Conservation (phyloP, 2,113 vertebrate genomes). For the Thinocorus orbignyianus region DNA sequence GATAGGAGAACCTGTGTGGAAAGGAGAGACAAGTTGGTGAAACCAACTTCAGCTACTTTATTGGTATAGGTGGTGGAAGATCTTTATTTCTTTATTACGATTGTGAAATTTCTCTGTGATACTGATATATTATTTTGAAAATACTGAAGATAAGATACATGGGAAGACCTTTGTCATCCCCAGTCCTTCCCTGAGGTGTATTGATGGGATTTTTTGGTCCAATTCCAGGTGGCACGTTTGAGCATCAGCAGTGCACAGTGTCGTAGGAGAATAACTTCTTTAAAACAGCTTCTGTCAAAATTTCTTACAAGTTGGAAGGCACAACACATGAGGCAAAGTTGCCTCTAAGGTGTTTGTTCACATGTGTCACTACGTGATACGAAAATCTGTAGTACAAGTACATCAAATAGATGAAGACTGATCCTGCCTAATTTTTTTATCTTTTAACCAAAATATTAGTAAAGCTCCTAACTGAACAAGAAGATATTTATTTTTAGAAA, state of each 20-base stretch:
- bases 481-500: background rate
- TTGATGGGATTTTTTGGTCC: fast-evolving
- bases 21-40: background rate
- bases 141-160: background rate
- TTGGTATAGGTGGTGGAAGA: background rate
- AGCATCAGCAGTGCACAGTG: background rate
- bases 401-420: background rate
- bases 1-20: background rate
- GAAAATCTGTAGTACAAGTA: background rate
- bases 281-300: background rate
- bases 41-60: background rate
- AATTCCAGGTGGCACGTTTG: background rate
- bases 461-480: background rate
- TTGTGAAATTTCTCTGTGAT: background rate
- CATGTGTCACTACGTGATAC: background rate
- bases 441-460: background rate
- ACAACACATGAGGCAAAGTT: background rate
- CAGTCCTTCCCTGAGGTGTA: background rate
- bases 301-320: background rate
- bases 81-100: background rate
- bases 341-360: background rate
- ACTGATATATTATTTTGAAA: background rate
- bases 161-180: background rate
- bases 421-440: background rate
- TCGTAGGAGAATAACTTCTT: background rate